Base-by-base conservation (phyloP, 2,888 invertebrate genomes). In the Parthenolecanium corni region DNA sequence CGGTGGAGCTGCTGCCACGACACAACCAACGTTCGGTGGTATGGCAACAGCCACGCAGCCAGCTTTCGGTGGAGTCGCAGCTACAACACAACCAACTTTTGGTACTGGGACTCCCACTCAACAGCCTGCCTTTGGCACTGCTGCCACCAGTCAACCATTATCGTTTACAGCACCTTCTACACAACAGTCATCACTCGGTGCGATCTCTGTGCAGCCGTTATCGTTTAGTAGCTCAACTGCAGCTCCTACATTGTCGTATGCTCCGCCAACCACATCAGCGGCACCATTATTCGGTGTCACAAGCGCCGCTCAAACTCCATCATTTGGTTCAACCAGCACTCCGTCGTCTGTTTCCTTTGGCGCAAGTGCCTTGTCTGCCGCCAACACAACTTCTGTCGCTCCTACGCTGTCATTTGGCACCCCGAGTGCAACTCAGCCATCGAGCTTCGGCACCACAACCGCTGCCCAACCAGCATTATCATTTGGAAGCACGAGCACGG, bases 281-380 rank as follows among this genome's bases (percentile, higher is more conserved):
- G 18, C 57, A 11, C 14, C 46, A 31, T 46, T 46, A 44, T 57
- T 57, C 36, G 46, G 57, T 6, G 24, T 18, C n/a, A 23, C 64
- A 20, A 42, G 44, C 11, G 16, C 56, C 20, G 21, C 46, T n/a
- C 25, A 52, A 36, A 40, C 14, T 21, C 47, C 31, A 5, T 16
- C 51, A 36, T 52, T 42, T 11, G 40, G 9, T 64, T 6, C 70
- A 1, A 2, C 49, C 23, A 23, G 49, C 49, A 21, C 31, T 31
- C 31, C 31, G 9, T 14, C 44, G 14, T 4, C 44, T 9, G 18
- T 18, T 18, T 14, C 4, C 6, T 16, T 18, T 42, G 44, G 44
- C 3, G 44, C 18, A 42, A 5, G 6, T 42, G 44, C 18, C 3
- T 18, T 5, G 14, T 42, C 44, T 4, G 12, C 49, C 2, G 11